Percentiles rank a stretch among this genome's conserved stretches.
Evolutionary conservation across 2,797 vertebrate genomes (phyloP).

Genomic region (Pseudochirops cupreus): DNA sequence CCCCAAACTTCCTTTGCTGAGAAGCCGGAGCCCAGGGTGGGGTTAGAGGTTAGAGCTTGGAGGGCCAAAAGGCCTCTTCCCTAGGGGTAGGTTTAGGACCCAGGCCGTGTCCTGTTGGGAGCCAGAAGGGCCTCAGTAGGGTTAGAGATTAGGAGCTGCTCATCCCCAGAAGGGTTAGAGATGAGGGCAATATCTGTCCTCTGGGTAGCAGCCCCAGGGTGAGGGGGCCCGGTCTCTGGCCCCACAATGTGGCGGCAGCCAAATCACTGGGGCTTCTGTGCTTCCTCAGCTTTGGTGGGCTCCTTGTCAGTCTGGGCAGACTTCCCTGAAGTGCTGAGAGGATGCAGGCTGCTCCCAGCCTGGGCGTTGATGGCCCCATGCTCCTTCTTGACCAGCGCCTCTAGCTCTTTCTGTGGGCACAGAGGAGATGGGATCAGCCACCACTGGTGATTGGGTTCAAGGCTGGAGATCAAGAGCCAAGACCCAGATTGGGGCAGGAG

Average conservation of each 20-base stretch:
- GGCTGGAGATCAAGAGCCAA: background rate
- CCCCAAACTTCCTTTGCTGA: background rate
- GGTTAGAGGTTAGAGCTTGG: background rate
- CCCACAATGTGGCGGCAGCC: background rate
- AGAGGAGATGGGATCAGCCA: background rate
- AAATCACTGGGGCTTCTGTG: conserved; percentile 60
- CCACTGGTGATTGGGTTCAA: rapidly evolving
- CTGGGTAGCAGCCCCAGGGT: conserved; percentile 22
- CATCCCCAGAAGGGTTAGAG: conserved; percentile 37
- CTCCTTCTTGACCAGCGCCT: conserved; percentile 90
- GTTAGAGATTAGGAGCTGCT: conserved; percentile 47
- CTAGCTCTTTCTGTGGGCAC: conserved; percentile 89
- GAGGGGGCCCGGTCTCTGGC: conserved; percentile 22
- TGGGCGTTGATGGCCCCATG: conserved; percentile 89
- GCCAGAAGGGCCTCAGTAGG: background rate
- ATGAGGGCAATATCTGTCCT: conserved; percentile 1
- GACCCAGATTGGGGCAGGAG: background rate
- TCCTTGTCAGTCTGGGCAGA: conserved; percentile 67
- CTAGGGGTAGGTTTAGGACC: background rate
- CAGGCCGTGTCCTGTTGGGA: background rate
- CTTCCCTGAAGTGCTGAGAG: conserved; percentile 56
- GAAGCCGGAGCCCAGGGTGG: background rate
- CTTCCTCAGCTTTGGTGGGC: conserved; percentile 13
- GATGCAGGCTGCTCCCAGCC: background rate
- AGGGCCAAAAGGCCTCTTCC: too few species aligned